Conservation (phyloP, 1,140 invertebrate species). For the Hyles vespertilio region DNA sequence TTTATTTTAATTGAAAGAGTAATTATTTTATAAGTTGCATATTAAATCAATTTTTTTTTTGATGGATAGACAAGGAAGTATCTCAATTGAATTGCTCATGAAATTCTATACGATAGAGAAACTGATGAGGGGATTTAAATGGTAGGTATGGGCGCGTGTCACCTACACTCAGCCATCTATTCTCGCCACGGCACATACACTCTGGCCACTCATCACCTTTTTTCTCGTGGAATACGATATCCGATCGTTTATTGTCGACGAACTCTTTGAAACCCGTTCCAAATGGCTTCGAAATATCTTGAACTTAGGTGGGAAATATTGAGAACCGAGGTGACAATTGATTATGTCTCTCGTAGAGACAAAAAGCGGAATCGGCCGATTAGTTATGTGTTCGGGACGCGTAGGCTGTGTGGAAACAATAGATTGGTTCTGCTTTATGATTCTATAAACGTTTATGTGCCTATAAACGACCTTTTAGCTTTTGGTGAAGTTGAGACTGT, state of each 20-base stretch:
- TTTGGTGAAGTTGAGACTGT: conserved; percentile 54
- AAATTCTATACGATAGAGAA: conserved; percentile 43
- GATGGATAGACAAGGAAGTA: conserved; percentile 30
- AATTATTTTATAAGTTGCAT: background rate
- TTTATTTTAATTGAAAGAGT: too few relatives aligned
- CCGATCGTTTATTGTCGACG: conserved; percentile 58
- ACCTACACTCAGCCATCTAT: conserved; percentile 42
- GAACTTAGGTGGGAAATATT: conserved; percentile 55
- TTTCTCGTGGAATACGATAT: conserved; percentile 69
- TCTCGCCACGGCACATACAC: conserved; percentile 50
- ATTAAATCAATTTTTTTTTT: conserved; percentile 15
- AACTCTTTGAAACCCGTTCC: conserved; percentile 62
- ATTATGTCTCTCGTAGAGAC: conserved; percentile 58
- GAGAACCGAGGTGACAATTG: conserved; percentile 67
- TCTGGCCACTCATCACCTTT: conserved; percentile 68
- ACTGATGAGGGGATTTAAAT: conserved; percentile 48
- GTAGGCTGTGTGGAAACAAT: conserved; percentile 65
- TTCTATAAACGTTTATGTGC: conserved; percentile 73
- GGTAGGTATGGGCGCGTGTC: conserved; percentile 42
- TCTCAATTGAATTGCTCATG: conserved; percentile 47
- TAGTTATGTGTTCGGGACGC: conserved; percentile 60
- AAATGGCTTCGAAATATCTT: conserved; percentile 51
- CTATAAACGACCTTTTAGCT: conserved; percentile 68
- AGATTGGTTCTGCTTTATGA: conserved; percentile 69
- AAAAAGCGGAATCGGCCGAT: conserved; percentile 70